Conservation (phyloP, 2,888 invertebrate genomes). For the Rosalia funebris region DNA sequence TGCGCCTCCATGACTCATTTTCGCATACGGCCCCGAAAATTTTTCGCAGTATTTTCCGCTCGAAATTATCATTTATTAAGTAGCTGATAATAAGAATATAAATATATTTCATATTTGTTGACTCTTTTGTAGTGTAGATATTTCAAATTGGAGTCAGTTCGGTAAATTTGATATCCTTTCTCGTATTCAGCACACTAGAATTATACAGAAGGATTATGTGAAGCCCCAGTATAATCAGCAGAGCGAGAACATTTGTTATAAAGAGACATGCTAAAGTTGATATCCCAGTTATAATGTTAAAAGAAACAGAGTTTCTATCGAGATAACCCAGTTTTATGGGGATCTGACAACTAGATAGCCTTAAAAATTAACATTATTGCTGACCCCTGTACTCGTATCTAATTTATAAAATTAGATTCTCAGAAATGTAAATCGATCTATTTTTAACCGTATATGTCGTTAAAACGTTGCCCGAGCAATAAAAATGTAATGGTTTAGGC, state of each 20-base stretch:
- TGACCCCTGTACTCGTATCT: conserved; percentile 8
- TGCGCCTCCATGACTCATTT: too few species aligned
- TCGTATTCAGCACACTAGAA: too few species aligned
- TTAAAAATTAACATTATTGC: conserved; percentile 4
- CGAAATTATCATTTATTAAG: too few species aligned
- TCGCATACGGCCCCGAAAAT: too few species aligned
- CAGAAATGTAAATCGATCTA: conserved; percentile 2
- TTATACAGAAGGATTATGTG: too few species aligned
- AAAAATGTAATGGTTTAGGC: neutral
- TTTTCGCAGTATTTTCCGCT: too few species aligned
- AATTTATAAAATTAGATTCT: conserved; percentile 17
- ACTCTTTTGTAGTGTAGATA: too few species aligned
- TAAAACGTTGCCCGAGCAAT: neutral
- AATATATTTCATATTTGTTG: too few species aligned
- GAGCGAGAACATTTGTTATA: neutral
- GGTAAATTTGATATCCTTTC: too few species aligned
- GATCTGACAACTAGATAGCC: conserved; percentile 1
- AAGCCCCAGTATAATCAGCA: too few species aligned
- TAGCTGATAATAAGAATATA: too few species aligned
- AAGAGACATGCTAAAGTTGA: neutral
- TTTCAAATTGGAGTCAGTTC: too few species aligned
- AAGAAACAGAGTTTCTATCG: neutral
- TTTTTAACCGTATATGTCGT: conserved; percentile 7
- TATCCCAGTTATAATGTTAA: neutral
- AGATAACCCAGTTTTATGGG: neutral